A percentile compares a stretch with the other conserved stretches of the same genome.
These are phyloP conservation scores for Antennarius striatus DNA, from an alignment of 2,113 vertebrate species.

Conservation along the genomic window DNA sequence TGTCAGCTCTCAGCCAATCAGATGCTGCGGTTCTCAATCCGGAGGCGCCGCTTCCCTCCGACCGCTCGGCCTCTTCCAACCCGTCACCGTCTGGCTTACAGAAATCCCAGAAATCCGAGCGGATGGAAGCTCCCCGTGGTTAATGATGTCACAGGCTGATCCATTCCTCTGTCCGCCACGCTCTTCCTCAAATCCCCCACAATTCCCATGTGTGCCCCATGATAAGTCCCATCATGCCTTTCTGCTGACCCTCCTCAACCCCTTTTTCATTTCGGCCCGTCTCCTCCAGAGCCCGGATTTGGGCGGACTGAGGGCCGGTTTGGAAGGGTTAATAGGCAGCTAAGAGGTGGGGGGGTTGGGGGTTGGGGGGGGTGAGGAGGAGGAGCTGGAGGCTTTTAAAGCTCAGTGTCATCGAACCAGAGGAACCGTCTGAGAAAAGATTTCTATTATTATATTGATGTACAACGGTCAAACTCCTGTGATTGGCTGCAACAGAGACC, in stretches of 20 bases:
- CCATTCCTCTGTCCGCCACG: slow-evolving; percentile 72
- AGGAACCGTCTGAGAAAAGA: too few relatives aligned
- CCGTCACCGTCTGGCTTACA: slow-evolving; percentile 65
- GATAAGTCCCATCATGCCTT: slow-evolving; percentile 79
- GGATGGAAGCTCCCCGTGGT: slow-evolving; percentile 72
- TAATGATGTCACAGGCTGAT: slow-evolving; percentile 81
- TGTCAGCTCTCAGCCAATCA: slow-evolving; percentile 37
- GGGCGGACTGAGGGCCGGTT: slow-evolving; percentile 43
- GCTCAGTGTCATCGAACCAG: slow-evolving; percentile 12
- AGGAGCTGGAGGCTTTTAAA: slow-evolving; percentile 16
- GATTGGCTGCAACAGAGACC: too few relatives aligned
- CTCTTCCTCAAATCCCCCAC: slow-evolving; percentile 69
- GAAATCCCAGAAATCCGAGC: slow-evolving; percentile 75
- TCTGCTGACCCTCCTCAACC: slow-evolving; percentile 72
- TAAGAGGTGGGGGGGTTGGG: slow-evolving; percentile 40
- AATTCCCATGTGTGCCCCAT: slow-evolving; percentile 69
- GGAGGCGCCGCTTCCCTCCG: neutral
- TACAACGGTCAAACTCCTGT: too few relatives aligned
- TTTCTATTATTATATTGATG: too few relatives aligned
- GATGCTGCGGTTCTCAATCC: neutral
- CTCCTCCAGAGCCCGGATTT: slow-evolving; percentile 62
- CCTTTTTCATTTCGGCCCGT: slow-evolving; percentile 46
- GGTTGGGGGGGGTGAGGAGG: slow-evolving; percentile 15
- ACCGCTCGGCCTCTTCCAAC: slow-evolving; percentile 42
- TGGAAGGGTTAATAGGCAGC: slow-evolving; percentile 70